Conservation (phyloP, 2,113 vertebrate species). For the Poeciliopsis retropinna region DNA sequence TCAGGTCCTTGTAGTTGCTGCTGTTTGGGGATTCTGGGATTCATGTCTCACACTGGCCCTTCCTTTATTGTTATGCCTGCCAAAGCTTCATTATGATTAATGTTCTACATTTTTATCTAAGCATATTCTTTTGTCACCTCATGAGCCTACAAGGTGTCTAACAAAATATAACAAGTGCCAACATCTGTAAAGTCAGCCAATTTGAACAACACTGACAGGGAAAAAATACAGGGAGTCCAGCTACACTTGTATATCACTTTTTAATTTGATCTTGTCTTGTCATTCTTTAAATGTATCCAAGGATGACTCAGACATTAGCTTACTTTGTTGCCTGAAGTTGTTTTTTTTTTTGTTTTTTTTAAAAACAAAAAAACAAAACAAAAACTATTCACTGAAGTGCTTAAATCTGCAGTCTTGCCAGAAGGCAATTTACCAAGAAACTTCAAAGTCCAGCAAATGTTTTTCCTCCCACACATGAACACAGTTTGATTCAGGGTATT, state of each 20-base stretch:
- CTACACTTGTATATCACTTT: background rate
- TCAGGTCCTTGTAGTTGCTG: background rate
- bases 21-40: background rate
- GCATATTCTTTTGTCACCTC: constrained; percentile 7
- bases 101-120: constrained; percentile 2
- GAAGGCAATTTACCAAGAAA: background rate
- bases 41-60: background rate
- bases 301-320: too few relatives aligned
- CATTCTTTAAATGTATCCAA: background rate
- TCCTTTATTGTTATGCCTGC: background rate
- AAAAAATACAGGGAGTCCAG: background rate
- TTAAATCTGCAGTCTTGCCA: background rate
- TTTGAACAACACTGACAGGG: background rate
- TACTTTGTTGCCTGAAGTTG: background rate
- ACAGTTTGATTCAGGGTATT: background rate
- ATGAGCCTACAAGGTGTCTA: background rate
- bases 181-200: background rate
- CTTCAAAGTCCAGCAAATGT: background rate
- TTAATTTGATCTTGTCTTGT: background rate
- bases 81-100: constrained; percentile 13
- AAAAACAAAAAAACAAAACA: too few relatives aligned
- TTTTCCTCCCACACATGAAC: background rate
- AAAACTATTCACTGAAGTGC: background rate
- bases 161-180: background rate
- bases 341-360: background rate